Base-by-base conservation (phyloP, 1,140 invertebrate genomes). In the Trissolcus basalis region DNA sequence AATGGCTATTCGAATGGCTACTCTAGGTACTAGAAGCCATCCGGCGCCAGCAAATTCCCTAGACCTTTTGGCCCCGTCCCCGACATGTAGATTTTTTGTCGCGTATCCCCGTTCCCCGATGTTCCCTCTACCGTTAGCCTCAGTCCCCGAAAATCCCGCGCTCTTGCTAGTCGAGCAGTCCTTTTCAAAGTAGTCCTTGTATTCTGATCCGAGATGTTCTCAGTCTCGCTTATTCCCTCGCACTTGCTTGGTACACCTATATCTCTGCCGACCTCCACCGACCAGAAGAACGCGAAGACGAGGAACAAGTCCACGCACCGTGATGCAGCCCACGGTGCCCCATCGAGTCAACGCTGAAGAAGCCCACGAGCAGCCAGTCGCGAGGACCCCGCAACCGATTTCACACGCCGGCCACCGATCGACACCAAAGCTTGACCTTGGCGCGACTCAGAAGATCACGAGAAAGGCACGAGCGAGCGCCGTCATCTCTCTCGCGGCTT, bases 1-100 rank as follows among this genome's bases (percentile, higher is more conserved):
- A 88, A 88, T 84, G 86, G 87, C 85, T 88, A 87, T 86, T 88
- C 87, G 80, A 88, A 87, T 87, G 85, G 87, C 83, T 88, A 88
- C 86, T 87, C 86, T 87, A 88, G 86, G 86, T 88, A 88, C 82
- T 88, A 88, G 85, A 86, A 83, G 85, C 85, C 86, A 85, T 84
- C 78, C 83, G 79, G 78, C 82, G 81, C 77, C 79, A 80, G 70
- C 67, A 72, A 78, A 71, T 59, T 48, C 50, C 55, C 50, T 74
- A 77, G 65, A 72, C 67, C 50, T 77, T 58, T 70, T 51, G 55
- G 45, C 39, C 56, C 51, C 50, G 13, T 44, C 50, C 19, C 39
- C 45, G 39, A 68, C 39, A 80, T 80, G 80, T 79, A 81, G 80
- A 77, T 78, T 78, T 50, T n/a, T 77, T 56, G 45, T 56, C 63